Evolutionary conservation across 2,888 invertebrate genomes (phyloP).

Genomic region (Tachina lurida): DNA sequence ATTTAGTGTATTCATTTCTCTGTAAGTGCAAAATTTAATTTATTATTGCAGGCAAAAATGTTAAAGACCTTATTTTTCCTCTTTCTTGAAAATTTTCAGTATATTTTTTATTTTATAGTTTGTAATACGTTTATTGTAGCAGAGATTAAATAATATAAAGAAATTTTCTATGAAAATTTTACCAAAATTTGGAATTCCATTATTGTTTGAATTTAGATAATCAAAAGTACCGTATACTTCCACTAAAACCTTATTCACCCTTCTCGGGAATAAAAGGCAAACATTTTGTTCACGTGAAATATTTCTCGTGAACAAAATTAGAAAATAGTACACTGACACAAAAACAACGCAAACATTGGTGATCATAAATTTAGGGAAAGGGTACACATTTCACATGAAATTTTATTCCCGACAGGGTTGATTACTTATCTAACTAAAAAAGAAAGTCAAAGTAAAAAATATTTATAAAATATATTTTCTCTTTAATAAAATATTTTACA

Average conservation of each 20-base stretch:
- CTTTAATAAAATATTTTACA: constrained; percentile 8
- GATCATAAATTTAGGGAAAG: too few relatives aligned
- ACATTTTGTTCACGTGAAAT: too few relatives aligned
- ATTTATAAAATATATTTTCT: neutral
- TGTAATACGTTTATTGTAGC: neutral
- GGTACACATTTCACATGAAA: too few relatives aligned
- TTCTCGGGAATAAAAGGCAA: too few relatives aligned
- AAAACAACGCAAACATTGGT: too few relatives aligned
- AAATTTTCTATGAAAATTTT: constrained; percentile 60
- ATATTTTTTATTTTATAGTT: neutral
- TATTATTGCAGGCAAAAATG: too few relatives aligned
- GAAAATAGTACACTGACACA: too few relatives aligned
- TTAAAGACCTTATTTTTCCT: neutral
- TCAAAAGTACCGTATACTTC: constrained; percentile 33
- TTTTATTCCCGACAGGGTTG: too few relatives aligned
- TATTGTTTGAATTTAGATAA: constrained; percentile 41
- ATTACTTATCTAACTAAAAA: neutral
- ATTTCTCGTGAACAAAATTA: too few relatives aligned
- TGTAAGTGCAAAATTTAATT: too few relatives aligned
- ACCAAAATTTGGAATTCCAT: constrained; percentile 9
- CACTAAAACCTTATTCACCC: neutral
- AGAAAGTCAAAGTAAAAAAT: neutral
- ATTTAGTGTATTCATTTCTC: too few relatives aligned
- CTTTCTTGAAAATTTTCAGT: neutral
- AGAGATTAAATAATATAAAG: neutral